Conservation (phyloP, 2,113 vertebrate species). For the Bos indicus region DNA sequence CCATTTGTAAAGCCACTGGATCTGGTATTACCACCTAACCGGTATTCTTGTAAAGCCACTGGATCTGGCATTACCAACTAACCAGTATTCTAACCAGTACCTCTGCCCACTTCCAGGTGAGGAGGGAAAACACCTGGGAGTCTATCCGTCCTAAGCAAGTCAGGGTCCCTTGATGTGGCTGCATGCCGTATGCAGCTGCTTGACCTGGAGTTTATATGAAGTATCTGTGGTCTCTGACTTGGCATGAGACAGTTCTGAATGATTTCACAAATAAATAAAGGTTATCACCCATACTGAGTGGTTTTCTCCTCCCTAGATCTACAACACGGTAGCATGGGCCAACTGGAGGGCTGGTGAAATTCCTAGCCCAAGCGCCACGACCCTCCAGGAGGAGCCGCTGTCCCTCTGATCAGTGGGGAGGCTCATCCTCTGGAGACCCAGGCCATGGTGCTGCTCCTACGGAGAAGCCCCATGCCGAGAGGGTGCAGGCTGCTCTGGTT, state of each 20-base stretch:
- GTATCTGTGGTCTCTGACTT: background rate
- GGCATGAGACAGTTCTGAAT: too few relatives aligned
- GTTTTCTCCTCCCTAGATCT: background rate
- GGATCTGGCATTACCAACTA: background rate
- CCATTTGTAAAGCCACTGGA: background rate
- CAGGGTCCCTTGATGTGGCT: background rate
- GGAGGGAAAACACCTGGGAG: background rate
- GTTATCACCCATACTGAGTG: fast-evolving
- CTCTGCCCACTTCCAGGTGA: too few relatives aligned
- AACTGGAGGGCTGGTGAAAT: too few relatives aligned
- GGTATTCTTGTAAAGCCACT: background rate
- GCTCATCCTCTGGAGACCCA: background rate
- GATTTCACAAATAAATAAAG: background rate
- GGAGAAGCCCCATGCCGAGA: too few relatives aligned
- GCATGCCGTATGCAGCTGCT: fast-evolving
- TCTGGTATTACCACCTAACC: background rate
- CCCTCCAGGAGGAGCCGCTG: too few relatives aligned
- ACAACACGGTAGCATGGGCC: fast-evolving
- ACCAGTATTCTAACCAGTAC: background rate
- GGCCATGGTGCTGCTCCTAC: background rate
- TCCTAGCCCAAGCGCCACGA: background rate
- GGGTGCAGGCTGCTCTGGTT: background rate
- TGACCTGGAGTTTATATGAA: fast-evolving
- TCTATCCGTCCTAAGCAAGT: background rate
- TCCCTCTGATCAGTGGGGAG: background rate